phyloP scores from a whole-genome alignment of 2,888 invertebrate species.

The Sabatieria punctata region DNA sequence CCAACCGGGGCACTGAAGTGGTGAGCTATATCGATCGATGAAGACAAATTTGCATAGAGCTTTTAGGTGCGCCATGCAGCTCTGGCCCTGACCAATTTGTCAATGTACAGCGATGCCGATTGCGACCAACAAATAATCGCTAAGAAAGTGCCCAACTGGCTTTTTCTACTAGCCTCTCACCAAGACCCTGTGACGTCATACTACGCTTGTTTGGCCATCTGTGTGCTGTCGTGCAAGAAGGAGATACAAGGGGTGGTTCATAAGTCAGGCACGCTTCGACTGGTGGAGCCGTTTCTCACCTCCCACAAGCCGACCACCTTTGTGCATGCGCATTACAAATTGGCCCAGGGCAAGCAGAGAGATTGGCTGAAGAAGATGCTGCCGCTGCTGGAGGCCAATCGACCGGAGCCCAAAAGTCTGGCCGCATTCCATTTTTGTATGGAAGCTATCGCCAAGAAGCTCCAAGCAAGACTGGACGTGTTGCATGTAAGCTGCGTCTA shows the following conservation, averaged over 20 bases:
- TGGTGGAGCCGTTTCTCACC: constrained; percentile 89
- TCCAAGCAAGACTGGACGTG: constrained; percentile 30
- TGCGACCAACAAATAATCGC: constrained; percentile 95
- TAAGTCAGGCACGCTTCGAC: constrained; percentile 75
- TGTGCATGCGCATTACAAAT: constrained; percentile 42
- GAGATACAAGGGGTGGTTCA: constrained; percentile 89
- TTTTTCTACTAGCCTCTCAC: constrained; percentile 34
- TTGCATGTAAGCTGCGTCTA: too few species aligned
- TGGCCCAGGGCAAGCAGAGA: neutral
- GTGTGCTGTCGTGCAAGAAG: constrained; percentile 83
- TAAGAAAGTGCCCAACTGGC: constrained; percentile 43
- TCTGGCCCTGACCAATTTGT: constrained; percentile 79
- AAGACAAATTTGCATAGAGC: too few species aligned
- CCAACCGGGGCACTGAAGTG: constrained; percentile 72
- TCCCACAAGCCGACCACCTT: constrained; percentile 84
- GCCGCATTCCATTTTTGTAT: constrained; percentile 94
- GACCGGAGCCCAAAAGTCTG: constrained; percentile 81
- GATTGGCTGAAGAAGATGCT: constrained; percentile 54
- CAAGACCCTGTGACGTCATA: constrained; percentile 72
- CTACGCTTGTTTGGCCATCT: constrained; percentile 88
- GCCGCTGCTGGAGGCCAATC: constrained; percentile 74
- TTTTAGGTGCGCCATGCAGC: constrained; percentile 77
- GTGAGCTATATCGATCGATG: too few species aligned
- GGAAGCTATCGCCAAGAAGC: constrained; percentile 91
- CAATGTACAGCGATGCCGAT: constrained; percentile 84